Evolutionary conservation across 2,113 vertebrate genomes (phyloP).

Genomic region (Chloebia gouldiae): DNA sequence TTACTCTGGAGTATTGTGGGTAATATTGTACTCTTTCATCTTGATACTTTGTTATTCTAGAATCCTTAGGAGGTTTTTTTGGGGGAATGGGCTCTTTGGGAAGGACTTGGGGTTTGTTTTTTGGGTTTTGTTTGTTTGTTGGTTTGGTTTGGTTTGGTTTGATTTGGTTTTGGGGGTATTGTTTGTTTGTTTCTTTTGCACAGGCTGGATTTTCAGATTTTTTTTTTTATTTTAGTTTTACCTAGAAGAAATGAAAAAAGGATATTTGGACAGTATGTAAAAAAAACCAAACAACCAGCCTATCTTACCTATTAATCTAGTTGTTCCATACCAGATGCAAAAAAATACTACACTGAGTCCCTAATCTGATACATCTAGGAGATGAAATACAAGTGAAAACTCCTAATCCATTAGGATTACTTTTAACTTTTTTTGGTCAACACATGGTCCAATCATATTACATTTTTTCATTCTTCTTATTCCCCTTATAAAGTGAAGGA

Average conservation of each 20-base stretch:
- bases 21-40: not conserved
- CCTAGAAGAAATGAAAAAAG: not conserved
- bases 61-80: accelerated
- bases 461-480: not conserved
- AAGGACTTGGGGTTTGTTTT: not conserved
- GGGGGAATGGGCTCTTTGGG: not conserved
- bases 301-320: not conserved
- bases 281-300: not conserved
- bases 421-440: not conserved
- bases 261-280: not conserved
- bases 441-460: not conserved
- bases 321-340: not conserved
- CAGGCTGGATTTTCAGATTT: not conserved
- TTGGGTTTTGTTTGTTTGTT: too few species aligned
- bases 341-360: not conserved
- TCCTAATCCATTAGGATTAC: not conserved
- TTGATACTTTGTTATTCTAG: not conserved
- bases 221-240: not conserved
- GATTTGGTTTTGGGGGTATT: not conserved
- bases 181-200: not conserved
- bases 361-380: not conserved
- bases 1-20: not conserved
- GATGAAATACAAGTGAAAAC: not conserved
- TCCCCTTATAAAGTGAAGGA: not conserved
- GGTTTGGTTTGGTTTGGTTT: not conserved